phyloP scores from a whole-genome alignment of 2,113 vertebrate genomes.

The Caranx melampygus region DNA sequence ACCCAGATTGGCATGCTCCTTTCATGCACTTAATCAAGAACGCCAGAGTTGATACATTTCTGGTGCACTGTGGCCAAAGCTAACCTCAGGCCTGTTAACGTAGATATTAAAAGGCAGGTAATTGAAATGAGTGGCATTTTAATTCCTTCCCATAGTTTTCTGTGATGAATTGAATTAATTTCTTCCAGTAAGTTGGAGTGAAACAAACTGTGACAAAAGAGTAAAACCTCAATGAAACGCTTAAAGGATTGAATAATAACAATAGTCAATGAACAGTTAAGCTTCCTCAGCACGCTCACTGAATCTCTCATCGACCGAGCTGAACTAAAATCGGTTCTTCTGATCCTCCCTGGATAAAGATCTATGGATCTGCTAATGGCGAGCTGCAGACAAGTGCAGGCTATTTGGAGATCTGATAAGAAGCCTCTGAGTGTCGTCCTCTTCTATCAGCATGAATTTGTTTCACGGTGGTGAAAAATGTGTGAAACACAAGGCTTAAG shows the following conservation, averaged over 20 bases:
- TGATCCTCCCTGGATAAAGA: constrained; percentile 34
- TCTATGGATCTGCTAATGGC: constrained; percentile 41
- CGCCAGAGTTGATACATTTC: constrained; percentile 24
- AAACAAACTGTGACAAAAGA: constrained; percentile 36
- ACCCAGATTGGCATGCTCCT: constrained; percentile 37
- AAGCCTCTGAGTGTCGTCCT: not conserved
- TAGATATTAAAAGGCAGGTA: constrained; percentile 5
- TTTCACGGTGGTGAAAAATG: not conserved
- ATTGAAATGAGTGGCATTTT: constrained; percentile 52
- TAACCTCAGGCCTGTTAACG: constrained; percentile 31
- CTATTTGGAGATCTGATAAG: constrained; percentile 44
- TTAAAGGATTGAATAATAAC: constrained; percentile 26
- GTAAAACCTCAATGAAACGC: constrained; percentile 20
- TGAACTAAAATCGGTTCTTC: constrained; percentile 43
- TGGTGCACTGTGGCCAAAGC: constrained; percentile 20
- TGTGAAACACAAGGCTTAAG: not conserved
- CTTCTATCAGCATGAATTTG: not conserved
- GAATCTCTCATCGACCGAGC: constrained; percentile 13
- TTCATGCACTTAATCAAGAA: constrained; percentile 29
- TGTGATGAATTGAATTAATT: constrained; percentile 9
- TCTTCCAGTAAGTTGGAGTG: not conserved
- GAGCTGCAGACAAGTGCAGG: constrained; percentile 6
- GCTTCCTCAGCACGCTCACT: constrained; percentile 1
- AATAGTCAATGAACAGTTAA: constrained; percentile 33
- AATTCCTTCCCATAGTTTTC: constrained; percentile 18